Evolutionary conservation across 2,113 vertebrate genomes (phyloP), one percentile per base, ranked within the genome.

Genomic region (Prinia subflava): DNA sequence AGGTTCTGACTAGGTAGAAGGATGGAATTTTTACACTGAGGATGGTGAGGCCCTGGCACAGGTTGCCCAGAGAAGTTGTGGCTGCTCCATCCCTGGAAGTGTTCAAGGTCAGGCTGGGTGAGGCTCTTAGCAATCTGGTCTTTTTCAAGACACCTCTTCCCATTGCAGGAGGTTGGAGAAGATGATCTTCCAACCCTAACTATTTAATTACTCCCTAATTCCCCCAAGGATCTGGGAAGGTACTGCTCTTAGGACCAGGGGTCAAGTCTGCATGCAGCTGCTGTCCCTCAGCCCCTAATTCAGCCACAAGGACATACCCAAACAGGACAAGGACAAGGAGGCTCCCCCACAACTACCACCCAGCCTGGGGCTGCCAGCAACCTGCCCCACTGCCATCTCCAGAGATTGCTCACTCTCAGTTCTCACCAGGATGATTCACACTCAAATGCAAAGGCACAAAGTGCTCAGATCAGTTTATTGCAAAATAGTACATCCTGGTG

Each of bases 151-250:
- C 15, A 37, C 13, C 59, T 47, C 64, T 77, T 20, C 39, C 11
- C 6, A 2, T 0, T 1, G 53, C 20, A 50, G 15, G 3, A 1
- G 8, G 3, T 9, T 56, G 64, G 28, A n/a, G 11, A 15, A 13
- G 46, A 18, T 8, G 24, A 3, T 13, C 23, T 79, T 68, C 57
- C 39, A 15, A 21, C 25, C 2, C 30, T 50, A 68, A 60, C 23
- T 4, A 10, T 15, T 41, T 31, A 9, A 0, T 10, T 11, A 37
- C 55, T 47, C 28, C 13, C 2, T 31, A 25, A 35, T 37, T 71
- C 11, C 12, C 5, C 7, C 1, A 47, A 63, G 14, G 13, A n/a
- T 39, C n/a, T 0, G 0, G 37, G 60, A 77, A 59, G 42, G 41
- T 1, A 6, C n/a, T 35, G 14, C 4, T 25, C 9, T n/a, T 3